Evolutionary conservation across 53 echinoderm and acorn worm species (phyloP).

Genomic region (Paracentrotus lividus): DNA sequence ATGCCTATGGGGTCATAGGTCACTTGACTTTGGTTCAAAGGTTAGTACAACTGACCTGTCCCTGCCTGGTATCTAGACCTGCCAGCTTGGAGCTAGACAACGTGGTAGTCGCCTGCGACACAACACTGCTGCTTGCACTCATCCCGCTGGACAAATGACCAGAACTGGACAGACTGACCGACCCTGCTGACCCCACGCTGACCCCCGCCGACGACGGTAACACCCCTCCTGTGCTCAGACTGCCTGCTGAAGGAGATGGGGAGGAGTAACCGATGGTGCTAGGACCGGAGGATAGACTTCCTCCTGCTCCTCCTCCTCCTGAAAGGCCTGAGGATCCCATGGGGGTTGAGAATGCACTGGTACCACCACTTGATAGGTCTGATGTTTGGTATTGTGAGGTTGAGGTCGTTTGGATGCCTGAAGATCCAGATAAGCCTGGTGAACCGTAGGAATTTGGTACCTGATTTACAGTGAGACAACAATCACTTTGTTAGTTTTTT

Average conservation of each 20-base stretch:
- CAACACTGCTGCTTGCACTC: conserved; percentile 70
- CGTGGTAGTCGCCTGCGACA: conserved; percentile 85
- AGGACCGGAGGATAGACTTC: conserved; percentile 75
- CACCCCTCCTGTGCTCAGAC: conserved; percentile 55
- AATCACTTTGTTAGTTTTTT: no score
- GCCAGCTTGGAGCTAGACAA: conserved; percentile 83
- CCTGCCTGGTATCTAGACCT: conserved; percentile 80
- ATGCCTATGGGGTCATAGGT: neutral
- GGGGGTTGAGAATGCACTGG: conserved; percentile 70
- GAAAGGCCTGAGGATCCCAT: conserved; percentile 70
- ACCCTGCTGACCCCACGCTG: conserved; percentile 1
- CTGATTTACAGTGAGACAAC: no score
- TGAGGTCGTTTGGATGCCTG: neutral
- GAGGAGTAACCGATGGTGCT: conserved; percentile 74
- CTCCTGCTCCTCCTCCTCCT: conserved; percentile 58
- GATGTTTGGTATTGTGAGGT: conserved; percentile 20
- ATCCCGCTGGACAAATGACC: conserved; percentile 68
- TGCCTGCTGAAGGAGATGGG: conserved; percentile 68
- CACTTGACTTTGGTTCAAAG: neutral
- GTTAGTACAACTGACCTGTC: conserved; percentile 76
- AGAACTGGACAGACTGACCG: conserved; percentile 67
- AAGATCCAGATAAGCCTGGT: neutral
- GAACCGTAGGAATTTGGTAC: conserved; percentile 66
- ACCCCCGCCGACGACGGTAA: neutral
- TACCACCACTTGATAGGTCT: conserved; percentile 41